Evolutionary conservation across 92 coral and sea anemone species (phyloP).

Genomic region (Isaurus tuberculatus): DNA sequence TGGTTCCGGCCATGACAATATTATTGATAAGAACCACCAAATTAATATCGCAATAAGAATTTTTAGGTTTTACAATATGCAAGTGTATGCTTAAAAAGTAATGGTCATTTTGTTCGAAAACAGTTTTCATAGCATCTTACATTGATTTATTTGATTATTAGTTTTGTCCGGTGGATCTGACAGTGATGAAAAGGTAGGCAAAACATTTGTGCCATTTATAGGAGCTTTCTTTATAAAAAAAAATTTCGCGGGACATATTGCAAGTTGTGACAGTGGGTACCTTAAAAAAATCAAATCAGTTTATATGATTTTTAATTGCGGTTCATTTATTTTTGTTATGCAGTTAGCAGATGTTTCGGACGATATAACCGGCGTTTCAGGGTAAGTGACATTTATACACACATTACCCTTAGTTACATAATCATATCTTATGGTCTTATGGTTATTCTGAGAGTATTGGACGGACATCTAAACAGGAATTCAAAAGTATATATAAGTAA

Average conservation of each 20-base stretch:
- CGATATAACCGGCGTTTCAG: background rate
- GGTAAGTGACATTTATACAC: background rate
- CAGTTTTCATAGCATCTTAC: constrained; percentile 9
- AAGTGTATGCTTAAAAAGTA: too few species aligned
- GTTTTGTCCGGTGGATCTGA: too few species aligned
- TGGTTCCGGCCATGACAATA: too few species aligned
- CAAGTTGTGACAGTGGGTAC: constrained; percentile 2
- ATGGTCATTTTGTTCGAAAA: too few species aligned
- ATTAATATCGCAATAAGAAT: too few species aligned
- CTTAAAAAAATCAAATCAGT: constrained; percentile 3
- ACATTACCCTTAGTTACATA: background rate
- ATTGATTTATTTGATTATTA: too few species aligned
- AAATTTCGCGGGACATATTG: background rate
- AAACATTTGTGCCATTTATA: background rate
- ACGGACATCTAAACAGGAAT: constrained; percentile 3
- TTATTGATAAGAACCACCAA: too few species aligned
- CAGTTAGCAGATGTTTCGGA: constrained; percentile 10
- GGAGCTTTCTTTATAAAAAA: background rate
- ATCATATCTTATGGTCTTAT: background rate
- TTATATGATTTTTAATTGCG: background rate
- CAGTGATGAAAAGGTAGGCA: too few species aligned
- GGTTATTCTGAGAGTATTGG: background rate
- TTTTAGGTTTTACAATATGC: too few species aligned
- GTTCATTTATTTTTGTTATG: background rate
- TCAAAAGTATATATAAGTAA: background rate